phyloP scores from a whole-genome alignment of 2,888 invertebrate genomes.

The Dryadula phaetusa region DNA sequence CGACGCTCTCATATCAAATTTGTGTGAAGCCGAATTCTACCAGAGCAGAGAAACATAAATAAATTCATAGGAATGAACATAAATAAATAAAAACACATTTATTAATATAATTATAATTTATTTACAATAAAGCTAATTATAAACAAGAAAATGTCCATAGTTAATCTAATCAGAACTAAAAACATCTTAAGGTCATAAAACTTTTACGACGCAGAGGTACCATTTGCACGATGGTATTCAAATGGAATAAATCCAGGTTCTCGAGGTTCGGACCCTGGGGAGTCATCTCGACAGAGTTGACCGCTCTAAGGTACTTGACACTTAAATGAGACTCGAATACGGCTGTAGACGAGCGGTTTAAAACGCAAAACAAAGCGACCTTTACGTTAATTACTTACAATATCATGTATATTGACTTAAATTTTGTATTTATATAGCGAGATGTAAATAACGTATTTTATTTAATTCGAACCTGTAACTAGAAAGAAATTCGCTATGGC shows the following conservation, averaged over 20 bases:
- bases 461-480: no score
- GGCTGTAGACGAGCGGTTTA: slow-evolving; percentile 55
- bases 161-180: slow-evolving; percentile 70
- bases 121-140: slow-evolving; percentile 1
- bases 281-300: slow-evolving; percentile 79
- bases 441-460: no score
- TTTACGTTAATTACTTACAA: no score
- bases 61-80: no score
- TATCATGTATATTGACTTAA: background rate
- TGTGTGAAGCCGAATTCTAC: no score
- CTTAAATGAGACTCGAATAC: slow-evolving; percentile 70
- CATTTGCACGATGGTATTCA: slow-evolving; percentile 70
- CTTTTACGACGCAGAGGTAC: slow-evolving; percentile 71
- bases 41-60: no score
- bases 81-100: background rate
- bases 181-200: slow-evolving; percentile 71
- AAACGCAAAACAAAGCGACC: no score
- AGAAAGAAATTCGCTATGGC: no score
- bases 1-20: no score
- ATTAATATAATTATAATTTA: background rate
- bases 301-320: slow-evolving; percentile 76
- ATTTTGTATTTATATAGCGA: no score
- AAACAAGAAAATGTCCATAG: slow-evolving; percentile 29
- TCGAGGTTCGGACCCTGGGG: slow-evolving; percentile 74
- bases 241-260: slow-evolving; percentile 78